Conservation (phyloP, 2,888 invertebrate species). For the Tubiluchus corallicola region DNA sequence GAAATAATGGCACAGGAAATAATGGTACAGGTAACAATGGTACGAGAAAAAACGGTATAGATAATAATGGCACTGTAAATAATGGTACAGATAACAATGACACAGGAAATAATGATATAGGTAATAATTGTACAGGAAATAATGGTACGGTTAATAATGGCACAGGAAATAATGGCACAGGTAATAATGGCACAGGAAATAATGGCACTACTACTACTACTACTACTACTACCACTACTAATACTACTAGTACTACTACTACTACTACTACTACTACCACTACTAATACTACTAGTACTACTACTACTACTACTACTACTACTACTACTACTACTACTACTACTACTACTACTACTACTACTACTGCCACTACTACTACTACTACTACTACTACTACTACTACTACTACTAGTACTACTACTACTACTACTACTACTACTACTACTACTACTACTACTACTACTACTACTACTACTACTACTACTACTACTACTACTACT, state of each 20-base stretch:
- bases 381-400: not conserved
- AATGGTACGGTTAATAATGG: no score
- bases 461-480: constrained; percentile 3
- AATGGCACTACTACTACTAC: constrained; percentile 3
- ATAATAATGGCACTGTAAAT: no score
- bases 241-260: not conserved
- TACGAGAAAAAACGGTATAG: no score
- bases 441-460: constrained; percentile 3
- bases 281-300: not conserved
- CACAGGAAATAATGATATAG: no score
- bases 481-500: constrained; percentile 3
- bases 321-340: constrained; percentile 3
- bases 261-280: constrained; percentile 3
- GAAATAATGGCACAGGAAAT: no score
- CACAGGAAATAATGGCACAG: no score
- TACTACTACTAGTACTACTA: constrained; percentile 1
- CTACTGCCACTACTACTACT: constrained; percentile 3
- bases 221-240: constrained; percentile 3
- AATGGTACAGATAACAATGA: no score
- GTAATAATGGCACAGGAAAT: no score
- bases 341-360: constrained; percentile 3
- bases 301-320: constrained; percentile 3
- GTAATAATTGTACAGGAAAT: no score
- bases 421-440: constrained; percentile 3
- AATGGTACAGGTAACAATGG: no score